These are phyloP conservation scores for Todus mexicanus DNA, from an alignment of 2,797 vertebrate genomes.

Conservation along the genomic window DNA sequence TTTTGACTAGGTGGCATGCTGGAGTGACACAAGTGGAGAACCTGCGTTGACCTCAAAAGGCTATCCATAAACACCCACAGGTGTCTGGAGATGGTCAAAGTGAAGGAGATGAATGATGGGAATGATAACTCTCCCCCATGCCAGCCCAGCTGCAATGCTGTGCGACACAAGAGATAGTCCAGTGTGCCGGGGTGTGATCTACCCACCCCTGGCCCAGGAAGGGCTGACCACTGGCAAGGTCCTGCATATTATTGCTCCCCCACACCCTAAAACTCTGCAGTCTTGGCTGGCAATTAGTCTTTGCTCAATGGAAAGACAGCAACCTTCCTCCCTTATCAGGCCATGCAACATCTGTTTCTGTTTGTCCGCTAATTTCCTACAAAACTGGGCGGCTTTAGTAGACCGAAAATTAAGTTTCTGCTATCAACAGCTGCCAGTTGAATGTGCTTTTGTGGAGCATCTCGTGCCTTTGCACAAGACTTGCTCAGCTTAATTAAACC, in stretches of 20 bases:
- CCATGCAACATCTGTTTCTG: constrained; percentile 24
- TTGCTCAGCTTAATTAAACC: constrained; percentile 18
- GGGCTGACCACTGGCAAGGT: background rate
- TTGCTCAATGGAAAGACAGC: background rate
- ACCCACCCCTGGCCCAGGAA: background rate
- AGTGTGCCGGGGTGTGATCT: background rate
- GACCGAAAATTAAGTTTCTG: background rate
- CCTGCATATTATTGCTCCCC: background rate
- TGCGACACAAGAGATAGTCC: background rate
- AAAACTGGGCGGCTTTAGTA: background rate
- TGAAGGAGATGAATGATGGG: background rate
- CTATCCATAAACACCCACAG: background rate
- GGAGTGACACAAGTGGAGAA: background rate
- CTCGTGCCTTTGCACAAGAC: background rate
- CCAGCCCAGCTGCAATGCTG: fast-evolving
- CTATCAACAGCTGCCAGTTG: constrained; percentile 9
- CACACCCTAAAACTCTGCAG: background rate
- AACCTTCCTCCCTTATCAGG: background rate
- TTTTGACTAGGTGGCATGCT: background rate
- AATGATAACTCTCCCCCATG: background rate
- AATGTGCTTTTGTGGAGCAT: background rate
- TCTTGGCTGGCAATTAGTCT: background rate
- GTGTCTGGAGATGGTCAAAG: background rate
- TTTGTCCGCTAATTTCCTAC: constrained; percentile 29
- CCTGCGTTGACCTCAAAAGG: background rate